These are phyloP conservation scores for Ciconia stormi DNA, from an alignment of 2,113 vertebrate genomes.

Conservation along the genomic window DNA sequence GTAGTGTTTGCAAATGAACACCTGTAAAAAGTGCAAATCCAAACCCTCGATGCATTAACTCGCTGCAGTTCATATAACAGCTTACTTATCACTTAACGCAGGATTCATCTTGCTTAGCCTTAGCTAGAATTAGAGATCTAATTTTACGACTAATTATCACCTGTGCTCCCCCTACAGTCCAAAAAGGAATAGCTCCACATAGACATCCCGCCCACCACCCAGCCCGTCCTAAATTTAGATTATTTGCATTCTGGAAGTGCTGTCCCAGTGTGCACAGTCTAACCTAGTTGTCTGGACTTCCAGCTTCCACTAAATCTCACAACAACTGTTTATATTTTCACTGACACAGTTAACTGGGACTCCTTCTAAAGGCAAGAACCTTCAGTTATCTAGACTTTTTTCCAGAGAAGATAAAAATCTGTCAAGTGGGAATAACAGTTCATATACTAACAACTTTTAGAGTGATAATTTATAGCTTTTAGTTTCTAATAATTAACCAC, in stretches of 20 bases:
- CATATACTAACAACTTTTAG: not conserved
- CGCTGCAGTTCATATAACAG: not conserved
- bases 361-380: not conserved
- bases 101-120: not conserved
- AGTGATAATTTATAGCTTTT: not conserved
- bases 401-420: not conserved
- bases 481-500: not conserved
- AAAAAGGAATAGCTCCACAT: not conserved
- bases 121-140: not conserved
- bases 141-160: not conserved
- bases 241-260: not conserved
- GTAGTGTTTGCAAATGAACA: not conserved
- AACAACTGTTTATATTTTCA: not conserved
- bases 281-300: not conserved
- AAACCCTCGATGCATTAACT: not conserved
- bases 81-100: not conserved
- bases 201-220: not conserved
- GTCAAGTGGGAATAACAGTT: not conserved
- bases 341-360: not conserved
- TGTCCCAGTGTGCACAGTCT: not conserved
- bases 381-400: not conserved
- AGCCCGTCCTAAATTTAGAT: not conserved
- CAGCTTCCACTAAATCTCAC: not conserved
- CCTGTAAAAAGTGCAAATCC: not conserved
- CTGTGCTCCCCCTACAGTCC: conserved; percentile 10